A percentile compares a stretch with the other conserved stretches of the same genome.
These are phyloP conservation scores for Anas platyrhynchos DNA, from an alignment of 2,113 vertebrate genomes.

Conservation along the genomic window DNA sequence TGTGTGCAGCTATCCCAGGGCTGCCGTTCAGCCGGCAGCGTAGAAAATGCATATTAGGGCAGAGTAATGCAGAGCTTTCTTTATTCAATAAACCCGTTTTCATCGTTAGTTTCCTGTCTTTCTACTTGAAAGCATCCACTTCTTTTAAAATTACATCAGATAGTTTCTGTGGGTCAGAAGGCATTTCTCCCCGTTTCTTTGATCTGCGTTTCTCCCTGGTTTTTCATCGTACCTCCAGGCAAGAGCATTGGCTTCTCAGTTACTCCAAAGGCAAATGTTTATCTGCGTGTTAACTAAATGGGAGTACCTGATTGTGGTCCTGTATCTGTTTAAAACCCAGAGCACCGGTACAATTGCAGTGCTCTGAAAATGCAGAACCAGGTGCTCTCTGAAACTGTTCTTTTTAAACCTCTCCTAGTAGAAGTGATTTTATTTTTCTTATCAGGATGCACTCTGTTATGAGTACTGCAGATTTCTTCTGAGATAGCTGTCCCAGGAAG, in stretches of 20 bases:
- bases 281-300: neutral
- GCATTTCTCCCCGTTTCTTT: conserved; percentile 7
- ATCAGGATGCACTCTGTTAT: neutral
- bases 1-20: neutral
- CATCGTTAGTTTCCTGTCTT: conserved; percentile 8
- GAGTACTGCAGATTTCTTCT: neutral
- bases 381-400: neutral
- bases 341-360: neutral
- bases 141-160: neutral
- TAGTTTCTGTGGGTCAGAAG: neutral
- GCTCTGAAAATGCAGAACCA: neutral
- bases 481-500: neutral
- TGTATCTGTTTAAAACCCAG: neutral
- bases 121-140: conserved; percentile 17
- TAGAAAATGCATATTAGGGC: neutral
- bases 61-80: conserved; percentile 25
- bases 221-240: conserved; percentile 35
- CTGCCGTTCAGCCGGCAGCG: neutral
- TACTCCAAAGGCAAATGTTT: conserved; percentile 14
- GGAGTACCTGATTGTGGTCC: neutral
- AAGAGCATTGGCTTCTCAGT: neutral
- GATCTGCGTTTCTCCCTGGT: neutral
- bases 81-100: conserved; percentile 19
- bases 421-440: neutral
- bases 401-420: neutral